phyloP scores from a whole-genome alignment of 2,888 invertebrate species.

The Drosophila acutilabella region DNA sequence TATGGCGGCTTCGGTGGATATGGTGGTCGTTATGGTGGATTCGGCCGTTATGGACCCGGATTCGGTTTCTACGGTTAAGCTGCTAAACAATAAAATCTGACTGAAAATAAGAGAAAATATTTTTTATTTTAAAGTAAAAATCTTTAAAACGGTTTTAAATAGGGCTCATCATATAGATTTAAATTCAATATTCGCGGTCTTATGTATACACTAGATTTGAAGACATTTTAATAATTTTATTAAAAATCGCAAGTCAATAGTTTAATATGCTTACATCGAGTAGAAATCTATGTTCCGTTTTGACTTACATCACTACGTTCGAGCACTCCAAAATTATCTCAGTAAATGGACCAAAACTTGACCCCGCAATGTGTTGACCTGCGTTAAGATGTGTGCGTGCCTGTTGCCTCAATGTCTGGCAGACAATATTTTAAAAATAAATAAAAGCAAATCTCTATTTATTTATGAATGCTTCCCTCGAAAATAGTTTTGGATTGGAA shows the following conservation, averaged over 20 bases:
- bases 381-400: slow-evolving; percentile 51
- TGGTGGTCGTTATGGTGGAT: slow-evolving; percentile 22
- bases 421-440: slow-evolving; percentile 75
- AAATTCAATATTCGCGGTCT: no score
- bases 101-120: slow-evolving; percentile 17
- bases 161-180: no score
- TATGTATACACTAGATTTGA: no score
- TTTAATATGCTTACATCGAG: no score
- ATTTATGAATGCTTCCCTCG: slow-evolving; percentile 62
- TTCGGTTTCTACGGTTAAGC: slow-evolving; percentile 20
- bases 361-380: slow-evolving; percentile 77
- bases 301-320: neutral
- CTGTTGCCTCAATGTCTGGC: slow-evolving; percentile 48
- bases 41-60: slow-evolving; percentile 11
- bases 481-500: neutral
- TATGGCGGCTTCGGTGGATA: slow-evolving; percentile 18
- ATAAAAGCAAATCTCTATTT: slow-evolving; percentile 72
- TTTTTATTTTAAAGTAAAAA: neutral
- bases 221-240: no score
- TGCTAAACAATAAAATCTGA: slow-evolving; percentile 32
- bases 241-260: no score
- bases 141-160: no score
- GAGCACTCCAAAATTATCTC: slow-evolving; percentile 42
- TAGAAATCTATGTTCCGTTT: no score
- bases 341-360: slow-evolving; percentile 72